Evolutionary conservation across 2,113 vertebrate genomes (phyloP).

Genomic region (Toxotes chatareus): DNA sequence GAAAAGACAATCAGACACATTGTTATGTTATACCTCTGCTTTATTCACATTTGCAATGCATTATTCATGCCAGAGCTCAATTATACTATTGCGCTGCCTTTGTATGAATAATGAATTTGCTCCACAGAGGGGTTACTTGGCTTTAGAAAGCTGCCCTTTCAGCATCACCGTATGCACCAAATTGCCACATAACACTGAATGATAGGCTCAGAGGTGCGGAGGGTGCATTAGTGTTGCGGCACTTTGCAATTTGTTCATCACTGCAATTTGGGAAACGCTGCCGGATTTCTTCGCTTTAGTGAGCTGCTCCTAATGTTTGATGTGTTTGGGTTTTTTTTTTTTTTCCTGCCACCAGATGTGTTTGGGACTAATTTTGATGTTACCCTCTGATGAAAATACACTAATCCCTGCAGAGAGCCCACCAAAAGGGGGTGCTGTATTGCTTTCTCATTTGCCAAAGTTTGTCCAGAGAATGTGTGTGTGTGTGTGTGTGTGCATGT

Average conservation of each 20-base stretch:
- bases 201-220: background rate
- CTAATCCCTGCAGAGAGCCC: constrained; percentile 43
- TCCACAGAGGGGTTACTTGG: constrained; percentile 43
- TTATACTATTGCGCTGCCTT: constrained; percentile 54
- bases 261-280: constrained; percentile 12
- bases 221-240: constrained; percentile 32
- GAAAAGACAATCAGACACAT: constrained; percentile 19
- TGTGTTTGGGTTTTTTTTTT: background rate
- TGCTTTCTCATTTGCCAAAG: constrained; percentile 58
- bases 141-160: constrained; percentile 22
- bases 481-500: background rate
- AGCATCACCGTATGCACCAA: background rate
- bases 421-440: constrained; percentile 81
- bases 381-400: constrained; percentile 31
- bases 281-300: constrained; percentile 23
- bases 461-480: background rate
- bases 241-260: constrained; percentile 47
- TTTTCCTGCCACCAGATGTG: constrained; percentile 33
- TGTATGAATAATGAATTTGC: constrained; percentile 73
- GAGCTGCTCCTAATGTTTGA: constrained; percentile 19
- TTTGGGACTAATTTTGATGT: constrained; percentile 20
- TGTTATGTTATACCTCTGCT: constrained; percentile 4
- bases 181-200: constrained; percentile 30
- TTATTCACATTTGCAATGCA: constrained; percentile 59
- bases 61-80: constrained; percentile 65